Evolutionary conservation across 2,113 vertebrate species (phyloP).

Genomic region (Boulengeromyrus knoepffleri): DNA sequence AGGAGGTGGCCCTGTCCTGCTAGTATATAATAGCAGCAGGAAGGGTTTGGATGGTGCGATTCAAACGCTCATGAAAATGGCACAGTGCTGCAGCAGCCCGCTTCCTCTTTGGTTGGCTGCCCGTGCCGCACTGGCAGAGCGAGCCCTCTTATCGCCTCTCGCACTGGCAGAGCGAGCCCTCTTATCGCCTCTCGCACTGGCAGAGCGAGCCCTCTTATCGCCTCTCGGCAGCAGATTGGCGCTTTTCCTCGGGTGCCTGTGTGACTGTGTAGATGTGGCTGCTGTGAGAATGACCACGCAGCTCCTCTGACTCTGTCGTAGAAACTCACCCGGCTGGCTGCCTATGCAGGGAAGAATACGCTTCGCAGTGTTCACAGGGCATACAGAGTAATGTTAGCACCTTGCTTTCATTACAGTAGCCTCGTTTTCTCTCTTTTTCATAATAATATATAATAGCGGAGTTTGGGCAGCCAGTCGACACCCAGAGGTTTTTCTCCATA

Average conservation of each 20-base stretch:
- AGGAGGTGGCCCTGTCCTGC: conserved; percentile 6
- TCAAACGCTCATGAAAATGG: neutral
- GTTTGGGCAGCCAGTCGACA: neutral
- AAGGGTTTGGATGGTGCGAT: neutral
- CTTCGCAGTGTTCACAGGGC: no score
- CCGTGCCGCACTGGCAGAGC: neutral
- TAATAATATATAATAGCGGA: neutral
- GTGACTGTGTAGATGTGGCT: neutral
- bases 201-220: neutral
- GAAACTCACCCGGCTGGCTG: neutral
- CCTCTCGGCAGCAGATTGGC: neutral
- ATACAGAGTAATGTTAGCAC: neutral
- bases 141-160: neutral
- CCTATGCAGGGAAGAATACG: neutral
- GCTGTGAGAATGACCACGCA: neutral
- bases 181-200: neutral
- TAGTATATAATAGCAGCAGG: neutral
- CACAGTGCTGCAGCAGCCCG: neutral
- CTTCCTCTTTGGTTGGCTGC: neutral
- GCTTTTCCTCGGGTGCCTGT: neutral
- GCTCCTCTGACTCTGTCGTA: neutral
- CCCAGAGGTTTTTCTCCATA: neutral
- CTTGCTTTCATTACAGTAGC: neutral
- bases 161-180: neutral
- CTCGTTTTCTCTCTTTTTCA: neutral